Percentiles rank a stretch among this genome's conserved stretches.
Conservation (phyloP, 2,113 vertebrate genomes). For the Rallus limicola region DNA sequence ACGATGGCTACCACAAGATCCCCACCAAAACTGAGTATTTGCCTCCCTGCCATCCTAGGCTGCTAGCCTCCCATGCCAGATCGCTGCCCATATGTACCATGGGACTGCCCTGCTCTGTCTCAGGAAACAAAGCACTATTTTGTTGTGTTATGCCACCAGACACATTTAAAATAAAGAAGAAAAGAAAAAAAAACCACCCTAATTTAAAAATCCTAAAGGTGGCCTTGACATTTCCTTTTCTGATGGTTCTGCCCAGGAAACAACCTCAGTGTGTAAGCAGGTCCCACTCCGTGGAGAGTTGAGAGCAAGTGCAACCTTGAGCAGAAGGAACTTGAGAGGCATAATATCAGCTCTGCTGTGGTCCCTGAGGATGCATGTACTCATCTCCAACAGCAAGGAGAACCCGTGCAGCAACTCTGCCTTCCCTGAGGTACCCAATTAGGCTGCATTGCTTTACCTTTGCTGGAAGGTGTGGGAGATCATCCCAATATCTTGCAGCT, state of each 20-base stretch:
- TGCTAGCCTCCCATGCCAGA: neutral
- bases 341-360: accelerated
- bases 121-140: neutral
- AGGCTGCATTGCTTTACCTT: neutral
- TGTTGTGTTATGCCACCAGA: neutral
- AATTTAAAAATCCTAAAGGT: neutral
- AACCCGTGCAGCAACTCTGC: neutral
- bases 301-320: neutral
- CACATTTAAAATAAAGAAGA: neutral
- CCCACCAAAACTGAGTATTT: neutral
- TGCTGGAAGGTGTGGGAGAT: neutral
- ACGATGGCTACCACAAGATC: neutral
- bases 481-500: neutral
- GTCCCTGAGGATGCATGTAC: accelerated
- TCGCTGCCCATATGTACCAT: neutral
- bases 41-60: neutral
- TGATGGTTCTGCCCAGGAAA: neutral
- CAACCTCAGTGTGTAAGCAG: neutral
- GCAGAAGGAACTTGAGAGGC: no score
- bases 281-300: neutral
- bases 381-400: neutral
- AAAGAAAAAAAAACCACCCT: neutral
- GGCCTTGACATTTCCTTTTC: neutral
- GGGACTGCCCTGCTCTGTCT: neutral
- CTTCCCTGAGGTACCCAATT: neutral